Evolutionary conservation across 2,888 invertebrate genomes (phyloP).

Genomic region (Caenorhabditis sp.): DNA sequence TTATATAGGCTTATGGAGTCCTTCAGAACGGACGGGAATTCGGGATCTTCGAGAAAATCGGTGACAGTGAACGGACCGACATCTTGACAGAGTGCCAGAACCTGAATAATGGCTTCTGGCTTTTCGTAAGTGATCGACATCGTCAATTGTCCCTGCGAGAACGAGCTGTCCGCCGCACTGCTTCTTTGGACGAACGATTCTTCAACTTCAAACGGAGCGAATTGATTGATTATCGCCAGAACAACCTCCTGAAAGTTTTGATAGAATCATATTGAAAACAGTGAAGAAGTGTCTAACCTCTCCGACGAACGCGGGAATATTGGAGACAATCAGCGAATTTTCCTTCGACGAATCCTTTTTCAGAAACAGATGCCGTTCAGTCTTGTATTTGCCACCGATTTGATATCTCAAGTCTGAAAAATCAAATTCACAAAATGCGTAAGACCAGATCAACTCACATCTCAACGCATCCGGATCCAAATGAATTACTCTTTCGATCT

Average conservation of each 20-base stretch:
- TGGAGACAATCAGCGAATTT: slow-evolving; percentile 52
- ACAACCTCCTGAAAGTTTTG: slow-evolving; percentile 48
- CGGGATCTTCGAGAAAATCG: slow-evolving; percentile 39
- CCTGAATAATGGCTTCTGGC: slow-evolving; percentile 44
- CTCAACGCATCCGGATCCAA: slow-evolving; percentile 40
- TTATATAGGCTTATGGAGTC: slow-evolving; percentile 36
- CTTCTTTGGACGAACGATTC: slow-evolving; percentile 48
- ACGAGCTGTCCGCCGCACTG: slow-evolving; percentile 43
- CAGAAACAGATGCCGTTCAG: slow-evolving; percentile 45
- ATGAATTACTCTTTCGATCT: slow-evolving; percentile 29
- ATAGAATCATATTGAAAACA: too few species aligned
- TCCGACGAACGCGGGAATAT: slow-evolving; percentile 58
- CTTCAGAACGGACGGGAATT: slow-evolving; percentile 47
- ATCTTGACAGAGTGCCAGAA: slow-evolving; percentile 37
- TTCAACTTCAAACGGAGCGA: slow-evolving; percentile 43
- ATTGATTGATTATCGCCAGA: slow-evolving; percentile 44
- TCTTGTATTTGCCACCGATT: slow-evolving; percentile 31
- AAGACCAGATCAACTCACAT: too few species aligned
- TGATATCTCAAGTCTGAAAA: slow-evolving; percentile 34
- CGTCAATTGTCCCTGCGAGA: slow-evolving; percentile 58
- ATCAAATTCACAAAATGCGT: neutral
- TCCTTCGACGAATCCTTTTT: slow-evolving; percentile 56
- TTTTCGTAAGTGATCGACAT: slow-evolving; percentile 53
- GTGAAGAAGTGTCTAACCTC: slow-evolving; percentile 24
- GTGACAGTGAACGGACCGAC: slow-evolving; percentile 50